phyloP scores from a whole-genome alignment of 2,888 invertebrate species.

The Idaea straminata region DNA sequence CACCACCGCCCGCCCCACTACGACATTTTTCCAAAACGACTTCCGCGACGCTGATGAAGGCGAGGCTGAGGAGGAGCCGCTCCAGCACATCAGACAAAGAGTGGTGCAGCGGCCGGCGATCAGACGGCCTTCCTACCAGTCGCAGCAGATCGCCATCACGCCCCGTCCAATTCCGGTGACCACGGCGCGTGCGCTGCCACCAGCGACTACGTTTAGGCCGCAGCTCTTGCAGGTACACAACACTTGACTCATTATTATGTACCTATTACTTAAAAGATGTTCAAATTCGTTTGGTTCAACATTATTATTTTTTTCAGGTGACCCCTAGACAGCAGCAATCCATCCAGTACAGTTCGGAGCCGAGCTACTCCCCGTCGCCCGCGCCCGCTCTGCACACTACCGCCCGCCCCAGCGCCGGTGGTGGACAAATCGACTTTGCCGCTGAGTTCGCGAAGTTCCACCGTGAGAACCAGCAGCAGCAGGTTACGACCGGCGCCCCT shows the following conservation, averaged over 20 bases:
- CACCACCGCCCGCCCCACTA: constrained; percentile 78
- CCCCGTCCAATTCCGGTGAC: constrained; percentile 80
- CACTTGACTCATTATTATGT: too few species aligned
- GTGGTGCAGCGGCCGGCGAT: constrained; percentile 72
- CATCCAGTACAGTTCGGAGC: constrained; percentile 69
- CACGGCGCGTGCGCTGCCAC: constrained; percentile 75
- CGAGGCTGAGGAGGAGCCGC: constrained; percentile 77
- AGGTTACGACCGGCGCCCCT: constrained; percentile 71
- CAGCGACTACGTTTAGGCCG: constrained; percentile 84
- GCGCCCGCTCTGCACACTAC: constrained; percentile 53
- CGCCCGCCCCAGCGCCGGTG: constrained; percentile 45
- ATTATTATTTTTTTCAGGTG: constrained; percentile 40
- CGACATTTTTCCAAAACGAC: constrained; percentile 86
- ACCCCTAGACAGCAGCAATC: constrained; percentile 77
- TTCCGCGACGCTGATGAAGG: constrained; percentile 84
- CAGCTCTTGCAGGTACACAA: constrained; percentile 68
- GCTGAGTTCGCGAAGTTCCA: constrained; percentile 88
- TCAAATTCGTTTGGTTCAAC: too few species aligned
- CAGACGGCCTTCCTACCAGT: constrained; percentile 68
- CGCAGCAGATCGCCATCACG: constrained; percentile 79
- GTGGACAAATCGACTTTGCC: constrained; percentile 83
- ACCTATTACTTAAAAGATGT: too few species aligned
- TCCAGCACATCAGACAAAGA: constrained; percentile 68
- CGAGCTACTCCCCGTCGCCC: constrained; percentile 64
- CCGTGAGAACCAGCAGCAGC: constrained; percentile 80